A percentile compares a stretch with the other conserved stretches of the same genome.
Evolutionary conservation across 2,113 vertebrate species (phyloP).

Genomic region (Sebastes schlegelii): DNA sequence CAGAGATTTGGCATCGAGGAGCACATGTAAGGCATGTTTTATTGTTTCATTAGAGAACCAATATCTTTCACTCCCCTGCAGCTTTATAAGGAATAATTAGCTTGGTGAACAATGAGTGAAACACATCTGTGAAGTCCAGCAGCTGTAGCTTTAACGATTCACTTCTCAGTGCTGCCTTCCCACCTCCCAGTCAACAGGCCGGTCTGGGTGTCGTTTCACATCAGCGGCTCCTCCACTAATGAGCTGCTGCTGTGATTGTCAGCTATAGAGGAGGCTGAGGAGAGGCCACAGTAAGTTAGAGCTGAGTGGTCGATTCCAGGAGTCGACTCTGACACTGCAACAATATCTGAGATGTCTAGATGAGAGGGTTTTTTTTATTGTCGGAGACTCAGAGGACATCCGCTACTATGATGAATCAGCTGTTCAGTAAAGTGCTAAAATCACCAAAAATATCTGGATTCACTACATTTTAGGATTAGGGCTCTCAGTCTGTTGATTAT

Average conservation of each 20-base stretch:
- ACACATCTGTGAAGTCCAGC: slow-evolving; percentile 41
- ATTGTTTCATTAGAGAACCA: slow-evolving; percentile 31
- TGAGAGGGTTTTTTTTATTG: slow-evolving; percentile 13
- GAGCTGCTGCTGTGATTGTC: slow-evolving; percentile 75
- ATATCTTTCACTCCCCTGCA: slow-evolving; percentile 29
- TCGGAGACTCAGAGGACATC: slow-evolving; percentile 10
- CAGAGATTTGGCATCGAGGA: background rate
- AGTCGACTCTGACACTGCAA: slow-evolving; percentile 38
- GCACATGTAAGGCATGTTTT: slow-evolving; percentile 14
- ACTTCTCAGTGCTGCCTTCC: slow-evolving; percentile 36
- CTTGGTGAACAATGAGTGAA: slow-evolving; percentile 21
- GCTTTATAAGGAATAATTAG: slow-evolving; percentile 29
- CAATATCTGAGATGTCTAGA: slow-evolving; percentile 30
- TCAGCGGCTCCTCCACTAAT: slow-evolving; percentile 70
- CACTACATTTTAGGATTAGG: background rate
- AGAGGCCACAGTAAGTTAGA: slow-evolving; percentile 38
- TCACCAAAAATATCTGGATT: slow-evolving; percentile 8
- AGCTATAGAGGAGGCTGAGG: slow-evolving; percentile 39
- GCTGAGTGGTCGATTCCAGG: slow-evolving; percentile 64
- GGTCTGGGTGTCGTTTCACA: slow-evolving; percentile 63
- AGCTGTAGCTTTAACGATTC: slow-evolving; percentile 53
- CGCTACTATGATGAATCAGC: slow-evolving; percentile 39
- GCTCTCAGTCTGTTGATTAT: background rate
- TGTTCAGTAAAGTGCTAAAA: slow-evolving; percentile 9
- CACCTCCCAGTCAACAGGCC: slow-evolving; percentile 58